These are phyloP conservation scores for Thelaira solivaga DNA, from an alignment of 2,888 invertebrate genomes.

Conservation along the genomic window DNA sequence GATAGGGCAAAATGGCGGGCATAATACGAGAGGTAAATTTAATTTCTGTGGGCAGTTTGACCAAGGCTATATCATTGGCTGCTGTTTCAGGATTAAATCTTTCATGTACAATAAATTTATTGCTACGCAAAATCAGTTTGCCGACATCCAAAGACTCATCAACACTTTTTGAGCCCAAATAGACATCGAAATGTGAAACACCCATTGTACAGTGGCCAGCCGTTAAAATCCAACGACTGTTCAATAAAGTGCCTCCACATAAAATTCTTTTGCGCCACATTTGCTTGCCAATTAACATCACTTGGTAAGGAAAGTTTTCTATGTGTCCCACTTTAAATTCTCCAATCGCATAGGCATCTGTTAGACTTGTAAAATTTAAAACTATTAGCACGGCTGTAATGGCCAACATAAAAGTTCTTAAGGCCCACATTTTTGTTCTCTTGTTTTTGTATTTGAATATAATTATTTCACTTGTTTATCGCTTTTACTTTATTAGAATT, in stretches of 20 bases:
- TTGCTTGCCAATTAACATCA: slow-evolving; percentile 76
- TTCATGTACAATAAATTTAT: slow-evolving; percentile 74
- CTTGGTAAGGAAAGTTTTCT: slow-evolving; percentile 75
- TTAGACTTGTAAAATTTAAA: slow-evolving; percentile 32
- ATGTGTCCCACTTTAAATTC: slow-evolving; percentile 72
- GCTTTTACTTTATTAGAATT: background rate
- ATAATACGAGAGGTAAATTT: slow-evolving; percentile 71
- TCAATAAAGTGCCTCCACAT: slow-evolving; percentile 75
- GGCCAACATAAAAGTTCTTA: slow-evolving; percentile 2
- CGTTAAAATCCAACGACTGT: slow-evolving; percentile 74
- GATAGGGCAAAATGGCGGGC: slow-evolving; percentile 71
- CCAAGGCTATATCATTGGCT: slow-evolving; percentile 74
- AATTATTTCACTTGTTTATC: slow-evolving; percentile 29
- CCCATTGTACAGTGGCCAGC: slow-evolving; percentile 75
- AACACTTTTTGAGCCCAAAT: slow-evolving; percentile 73
- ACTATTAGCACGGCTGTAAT: background rate
- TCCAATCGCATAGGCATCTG: slow-evolving; percentile 70
- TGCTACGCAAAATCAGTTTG: slow-evolving; percentile 70
- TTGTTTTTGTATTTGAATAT: background rate
- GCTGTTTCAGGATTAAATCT: slow-evolving; percentile 71
- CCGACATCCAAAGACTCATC: slow-evolving; percentile 69
- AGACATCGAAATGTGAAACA: slow-evolving; percentile 74
- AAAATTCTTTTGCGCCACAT: slow-evolving; percentile 73
- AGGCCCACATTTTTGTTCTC: slow-evolving; percentile 14
- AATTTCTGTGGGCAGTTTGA: slow-evolving; percentile 71